Base-by-base conservation (phyloP, 2,888 invertebrate genomes). In the Idaea dimidiata region DNA sequence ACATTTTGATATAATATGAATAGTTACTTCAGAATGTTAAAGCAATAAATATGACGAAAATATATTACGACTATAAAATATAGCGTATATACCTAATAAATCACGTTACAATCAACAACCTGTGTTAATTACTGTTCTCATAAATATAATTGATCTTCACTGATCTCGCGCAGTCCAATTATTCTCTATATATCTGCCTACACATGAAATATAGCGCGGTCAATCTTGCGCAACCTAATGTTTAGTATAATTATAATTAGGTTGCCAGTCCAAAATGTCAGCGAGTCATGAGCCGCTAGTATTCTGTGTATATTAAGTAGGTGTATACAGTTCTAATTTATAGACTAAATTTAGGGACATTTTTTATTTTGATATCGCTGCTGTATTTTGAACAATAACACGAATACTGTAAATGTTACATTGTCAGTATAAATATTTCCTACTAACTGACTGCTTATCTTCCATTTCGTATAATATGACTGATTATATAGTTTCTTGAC, bases 191-290 rank as follows among this genome's bases (percentile, higher is more conserved):
- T 74, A 66, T 72, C 78, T 72, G 66, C 75, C 78, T 76, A 79
- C 79, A 75, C 73, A 66, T 74, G 69, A 74, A 74, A 69, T 73
- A 74, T 73, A 74, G 71, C 66, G 74, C 72, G 71, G 67, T 72
- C 76, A 78, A 67, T 75, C 68, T 83, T 83, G 74, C 76, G 72
- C 74, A 82, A 79, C 77, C 72, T 75, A 65, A 65, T 64, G 69
- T 67, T 75, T 76, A 76, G 70, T 80, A 76, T 82, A 82, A 83
- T 84, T 80, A 76, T 82, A 82, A 83, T 84, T 83, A 83, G 77
- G 72, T 73, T 75, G 70, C 75, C 71, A 64, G 73, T 64, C 75
- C 70, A 74, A 84, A 86, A 86, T 85, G 83, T 81, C 84, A 83
- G 74, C 69, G 75, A 77, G 76, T 74, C 80, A 74, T 81, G 74